Conservation (phyloP, 2,113 vertebrate species). For the Ceyx margarethae region DNA sequence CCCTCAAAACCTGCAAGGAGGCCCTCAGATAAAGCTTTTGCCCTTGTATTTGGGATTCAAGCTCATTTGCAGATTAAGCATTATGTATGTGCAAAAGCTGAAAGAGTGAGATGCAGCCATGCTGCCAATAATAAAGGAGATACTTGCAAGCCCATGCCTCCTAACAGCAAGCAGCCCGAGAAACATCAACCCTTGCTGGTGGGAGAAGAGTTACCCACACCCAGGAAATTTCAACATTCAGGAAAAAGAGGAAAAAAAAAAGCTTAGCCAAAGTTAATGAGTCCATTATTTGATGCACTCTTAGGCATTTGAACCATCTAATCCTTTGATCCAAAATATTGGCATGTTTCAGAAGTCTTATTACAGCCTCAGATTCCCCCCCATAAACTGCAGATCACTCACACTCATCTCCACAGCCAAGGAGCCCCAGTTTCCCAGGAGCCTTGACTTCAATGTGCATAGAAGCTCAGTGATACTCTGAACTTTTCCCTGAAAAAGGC, state of each 20-base stretch:
- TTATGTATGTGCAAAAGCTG: neutral
- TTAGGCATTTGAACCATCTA: neutral
- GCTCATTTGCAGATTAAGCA: neutral
- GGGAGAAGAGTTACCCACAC: neutral
- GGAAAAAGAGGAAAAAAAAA: neutral
- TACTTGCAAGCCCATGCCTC: neutral
- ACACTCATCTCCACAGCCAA: too few species aligned
- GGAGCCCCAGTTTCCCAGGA: neutral
- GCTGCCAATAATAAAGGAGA: neutral
- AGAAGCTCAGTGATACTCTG: neutral
- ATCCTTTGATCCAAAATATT: neutral
- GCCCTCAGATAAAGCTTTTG: neutral
- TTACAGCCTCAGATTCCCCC: too few species aligned
- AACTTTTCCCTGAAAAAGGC: neutral
- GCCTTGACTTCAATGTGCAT: neutral
- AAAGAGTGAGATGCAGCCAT: neutral
- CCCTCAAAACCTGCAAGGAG: neutral
- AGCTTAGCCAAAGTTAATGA: neutral
- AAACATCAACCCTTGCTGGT: neutral
- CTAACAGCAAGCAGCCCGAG: neutral
- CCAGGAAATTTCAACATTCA: neutral
- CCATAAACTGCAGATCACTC: neutral
- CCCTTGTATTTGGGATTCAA: neutral
- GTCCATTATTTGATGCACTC: neutral
- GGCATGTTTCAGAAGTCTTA: neutral